Evolutionary conservation across 2,113 vertebrate species (phyloP), one percentile per base, ranked within the genome.

Genomic region (Sardina pilchardus): DNA sequence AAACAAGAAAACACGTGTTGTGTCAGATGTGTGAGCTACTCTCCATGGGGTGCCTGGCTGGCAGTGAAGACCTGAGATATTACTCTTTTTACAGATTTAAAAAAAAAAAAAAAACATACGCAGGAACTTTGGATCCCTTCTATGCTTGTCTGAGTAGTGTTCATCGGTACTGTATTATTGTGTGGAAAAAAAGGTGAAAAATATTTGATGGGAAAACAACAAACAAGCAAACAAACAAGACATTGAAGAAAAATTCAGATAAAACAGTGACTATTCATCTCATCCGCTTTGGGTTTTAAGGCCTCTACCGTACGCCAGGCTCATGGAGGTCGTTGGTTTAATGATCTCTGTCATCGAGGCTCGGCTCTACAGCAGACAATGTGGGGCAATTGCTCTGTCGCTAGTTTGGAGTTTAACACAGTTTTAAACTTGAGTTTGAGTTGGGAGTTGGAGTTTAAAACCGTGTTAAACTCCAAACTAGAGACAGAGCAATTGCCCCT

Each of bases 111-210:
- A 36, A 36, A 30, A 36, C 30, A 36, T 3, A 36, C 10, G 17
- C 14, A 36, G 43, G n/a, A 42, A 45, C 39, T 39, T 89, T 44
- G 71, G 75, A 10, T 84, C 34, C 59, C 47, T 21, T 67, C 30
- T 82, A 85, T 88, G 83, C 87, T 85, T 81, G 84, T 87, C 83
- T 87, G 71, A 53, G 36, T 85, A 85, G 81, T 83, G 83, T 85
- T 83, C 39, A 81, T 85, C 71, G 16, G 85, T 89, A 82, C 87
- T 86, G 85, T 88, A 59, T n/a, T 45, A 39, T 26, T 48, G 67
- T 82, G 81, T 78, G 26, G 34, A 53, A 30, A 34, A 34, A 78
- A 82, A 88, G 85, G 85, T 88, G 71, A 34, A 81, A 85, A 88
- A 83, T n/a, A 83, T 84, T 88, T 82, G 30, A 44, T 85, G 45